phyloP scores from a whole-genome alignment of 2,113 vertebrate genomes.

The Ardeotis arabs region DNA sequence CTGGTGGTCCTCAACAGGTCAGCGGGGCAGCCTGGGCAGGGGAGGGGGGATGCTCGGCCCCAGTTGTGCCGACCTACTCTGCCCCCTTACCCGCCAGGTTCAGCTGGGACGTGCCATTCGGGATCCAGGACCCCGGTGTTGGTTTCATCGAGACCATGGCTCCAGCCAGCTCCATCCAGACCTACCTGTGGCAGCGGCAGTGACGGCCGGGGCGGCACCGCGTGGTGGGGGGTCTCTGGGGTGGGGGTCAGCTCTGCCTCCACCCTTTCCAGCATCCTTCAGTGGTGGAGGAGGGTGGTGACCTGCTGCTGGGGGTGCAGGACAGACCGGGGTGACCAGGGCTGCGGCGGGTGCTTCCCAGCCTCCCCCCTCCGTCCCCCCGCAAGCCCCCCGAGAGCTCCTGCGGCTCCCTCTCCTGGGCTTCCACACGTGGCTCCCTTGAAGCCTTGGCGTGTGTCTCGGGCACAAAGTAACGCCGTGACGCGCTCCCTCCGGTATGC shows the following conservation, averaged over 20 bases:
- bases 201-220: background rate
- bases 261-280: background rate
- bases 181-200: conserved; percentile 83
- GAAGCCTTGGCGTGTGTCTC: background rate
- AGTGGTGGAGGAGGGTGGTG: background rate
- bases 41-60: background rate
- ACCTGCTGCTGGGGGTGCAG: background rate
- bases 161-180: conserved; percentile 85
- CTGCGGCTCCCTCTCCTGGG: background rate
- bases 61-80: rapidly evolving
- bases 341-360: background rate
- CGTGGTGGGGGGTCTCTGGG: rapidly evolving
- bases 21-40: background rate
- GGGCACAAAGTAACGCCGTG: conserved; percentile 29
- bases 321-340: background rate
- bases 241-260: background rate
- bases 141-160: conserved; percentile 80
- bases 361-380: too few relatives aligned
- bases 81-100: background rate
- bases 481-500: conserved; percentile 30
- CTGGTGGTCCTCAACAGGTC: conserved; percentile 89
- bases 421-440: conserved; percentile 31
- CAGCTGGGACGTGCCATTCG: conserved; percentile 71
- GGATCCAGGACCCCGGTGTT: conserved; percentile 77
- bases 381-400: background rate